These are phyloP conservation scores for Eulemur macaco DNA, from an alignment of 2,113 vertebrate genomes.

Conservation along the genomic window DNA sequence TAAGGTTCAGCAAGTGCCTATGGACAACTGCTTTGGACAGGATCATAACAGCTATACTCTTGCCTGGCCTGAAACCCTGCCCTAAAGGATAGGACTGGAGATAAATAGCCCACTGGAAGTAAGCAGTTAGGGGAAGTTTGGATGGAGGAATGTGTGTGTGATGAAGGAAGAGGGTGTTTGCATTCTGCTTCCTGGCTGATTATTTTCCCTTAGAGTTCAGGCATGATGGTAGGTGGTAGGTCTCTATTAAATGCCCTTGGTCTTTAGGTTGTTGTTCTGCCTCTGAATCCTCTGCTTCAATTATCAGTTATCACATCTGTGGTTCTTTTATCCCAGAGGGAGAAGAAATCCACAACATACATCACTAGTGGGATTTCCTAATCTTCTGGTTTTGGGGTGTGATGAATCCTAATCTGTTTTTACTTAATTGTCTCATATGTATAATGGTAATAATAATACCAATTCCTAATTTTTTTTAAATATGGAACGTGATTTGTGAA, in stretches of 20 bases:
- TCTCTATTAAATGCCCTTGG: neutral
- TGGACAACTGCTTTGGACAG: neutral
- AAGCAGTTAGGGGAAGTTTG: neutral
- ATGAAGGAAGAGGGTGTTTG: neutral
- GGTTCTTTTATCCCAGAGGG: neutral
- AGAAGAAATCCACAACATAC: neutral
- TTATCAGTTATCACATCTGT: neutral
- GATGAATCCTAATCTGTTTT: neutral
- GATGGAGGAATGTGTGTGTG: neutral
- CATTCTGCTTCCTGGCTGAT: neutral
- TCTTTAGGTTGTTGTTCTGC: neutral
- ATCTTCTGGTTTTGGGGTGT: neutral
- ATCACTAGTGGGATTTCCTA: neutral
- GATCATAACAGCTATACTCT: neutral
- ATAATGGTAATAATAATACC: neutral
- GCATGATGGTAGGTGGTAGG: no score
- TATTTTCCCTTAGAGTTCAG: neutral
- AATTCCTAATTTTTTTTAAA: neutral
- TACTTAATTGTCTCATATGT: neutral
- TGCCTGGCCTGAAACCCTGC: neutral
- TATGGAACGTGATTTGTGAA: neutral
- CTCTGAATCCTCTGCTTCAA: neutral
- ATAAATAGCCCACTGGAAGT: neutral
- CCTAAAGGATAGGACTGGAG: neutral
- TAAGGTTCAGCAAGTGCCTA: neutral